These are phyloP conservation scores for Agrilus mali DNA, from an alignment of 2,888 invertebrate genomes.

Conservation along the genomic window DNA sequence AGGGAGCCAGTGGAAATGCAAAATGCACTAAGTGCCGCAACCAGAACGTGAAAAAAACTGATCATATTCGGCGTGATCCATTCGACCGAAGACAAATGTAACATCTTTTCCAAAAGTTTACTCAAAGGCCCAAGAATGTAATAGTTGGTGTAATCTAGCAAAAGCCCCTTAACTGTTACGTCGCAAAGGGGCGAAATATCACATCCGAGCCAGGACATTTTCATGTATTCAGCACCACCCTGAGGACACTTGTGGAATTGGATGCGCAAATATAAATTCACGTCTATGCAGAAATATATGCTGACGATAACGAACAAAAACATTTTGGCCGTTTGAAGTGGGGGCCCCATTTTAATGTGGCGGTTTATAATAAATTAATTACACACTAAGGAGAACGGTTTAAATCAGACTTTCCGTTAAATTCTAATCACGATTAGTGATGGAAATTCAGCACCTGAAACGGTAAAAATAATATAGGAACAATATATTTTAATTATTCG, in stretches of 20 bases:
- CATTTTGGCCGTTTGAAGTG: constrained; percentile 60
- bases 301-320: constrained; percentile 36
- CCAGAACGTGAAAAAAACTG: constrained; percentile 64
- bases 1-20: constrained; percentile 61
- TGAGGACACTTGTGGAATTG: constrained; percentile 52
- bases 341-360: constrained; percentile 43
- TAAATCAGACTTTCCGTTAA: no score
- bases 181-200: constrained; percentile 63
- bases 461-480: no score
- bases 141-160: constrained; percentile 74
- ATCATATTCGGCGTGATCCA: constrained; percentile 75
- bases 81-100: constrained; percentile 30
- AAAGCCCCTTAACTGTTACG: constrained; percentile 70
- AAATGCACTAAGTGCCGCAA: constrained; percentile 63
- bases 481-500: no score
- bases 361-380: no score
- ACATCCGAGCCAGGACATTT: constrained; percentile 51
- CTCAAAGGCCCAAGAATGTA: constrained; percentile 72
- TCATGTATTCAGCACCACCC: constrained; percentile 38
- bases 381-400: no score
- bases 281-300: constrained; percentile 63
- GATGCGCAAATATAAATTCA: constrained; percentile 55
- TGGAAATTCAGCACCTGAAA: no score
- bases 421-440: no score
- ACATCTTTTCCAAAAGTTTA: constrained; percentile 54